Conservation (phyloP, 2,888 invertebrate genomes). For the Noctua pronuba region DNA sequence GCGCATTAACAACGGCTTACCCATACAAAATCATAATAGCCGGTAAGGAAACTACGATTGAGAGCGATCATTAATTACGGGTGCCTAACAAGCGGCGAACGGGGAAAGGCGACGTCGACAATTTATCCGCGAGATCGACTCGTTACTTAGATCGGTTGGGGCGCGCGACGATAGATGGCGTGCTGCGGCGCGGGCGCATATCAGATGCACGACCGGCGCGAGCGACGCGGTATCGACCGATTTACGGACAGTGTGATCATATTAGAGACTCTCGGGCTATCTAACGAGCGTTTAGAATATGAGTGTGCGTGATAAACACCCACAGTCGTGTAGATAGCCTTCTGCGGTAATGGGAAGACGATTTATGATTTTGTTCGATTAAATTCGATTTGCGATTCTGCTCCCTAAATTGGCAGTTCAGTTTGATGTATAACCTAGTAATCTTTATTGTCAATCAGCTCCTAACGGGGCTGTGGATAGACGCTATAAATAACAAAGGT, state of each 20-base stretch:
- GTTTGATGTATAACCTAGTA: slow-evolving; percentile 53
- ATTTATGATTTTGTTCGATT: slow-evolving; percentile 60
- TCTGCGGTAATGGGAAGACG: slow-evolving; percentile 50
- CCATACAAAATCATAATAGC: slow-evolving; percentile 81
- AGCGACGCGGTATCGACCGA: slow-evolving; percentile 73
- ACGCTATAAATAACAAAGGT: slow-evolving; percentile 24
- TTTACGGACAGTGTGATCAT: slow-evolving; percentile 71
- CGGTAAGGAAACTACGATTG: slow-evolving; percentile 76
- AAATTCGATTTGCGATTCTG: slow-evolving; percentile 57
- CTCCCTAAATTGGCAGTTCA: slow-evolving; percentile 57
- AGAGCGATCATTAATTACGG: slow-evolving; percentile 85
- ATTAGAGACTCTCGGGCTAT: slow-evolving; percentile 70
- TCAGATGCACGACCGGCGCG: slow-evolving; percentile 85
- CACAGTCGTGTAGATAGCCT: slow-evolving; percentile 60
- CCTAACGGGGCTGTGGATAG: slow-evolving; percentile 16
- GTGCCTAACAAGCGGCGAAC: slow-evolving; percentile 83
- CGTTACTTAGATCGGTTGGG: slow-evolving; percentile 86
- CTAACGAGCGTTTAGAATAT: slow-evolving; percentile 68
- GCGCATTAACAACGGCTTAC: slow-evolving; percentile 69
- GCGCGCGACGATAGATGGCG: slow-evolving; percentile 86
- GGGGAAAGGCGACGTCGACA: slow-evolving; percentile 81
- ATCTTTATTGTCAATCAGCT: slow-evolving; percentile 55
- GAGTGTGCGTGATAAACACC: slow-evolving; percentile 65
- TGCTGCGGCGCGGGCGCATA: slow-evolving; percentile 75
- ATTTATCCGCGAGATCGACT: slow-evolving; percentile 86